A percentile compares a stretch with the other conserved stretches of the same genome.
Conservation (phyloP, 2,888 invertebrate genomes). For the Pimpla rufipes region DNA sequence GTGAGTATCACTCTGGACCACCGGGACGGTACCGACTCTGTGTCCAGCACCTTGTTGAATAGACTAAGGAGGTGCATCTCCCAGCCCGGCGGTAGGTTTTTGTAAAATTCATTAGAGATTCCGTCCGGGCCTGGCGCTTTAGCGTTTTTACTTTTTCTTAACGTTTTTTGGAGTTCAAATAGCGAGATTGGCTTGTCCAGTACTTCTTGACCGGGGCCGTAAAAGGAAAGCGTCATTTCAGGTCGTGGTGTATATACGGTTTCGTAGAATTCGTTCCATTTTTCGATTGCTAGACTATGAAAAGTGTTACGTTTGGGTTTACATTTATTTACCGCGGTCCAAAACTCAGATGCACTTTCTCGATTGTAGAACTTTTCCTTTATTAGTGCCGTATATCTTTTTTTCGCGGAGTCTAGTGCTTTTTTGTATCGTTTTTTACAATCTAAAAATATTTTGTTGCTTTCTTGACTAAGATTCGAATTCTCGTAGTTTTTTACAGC, state of each 20-base stretch:
- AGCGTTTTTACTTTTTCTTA: not conserved
- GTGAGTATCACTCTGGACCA: no score
- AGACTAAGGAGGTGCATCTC: no score
- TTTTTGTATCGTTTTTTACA: no score
- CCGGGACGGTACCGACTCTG: no score
- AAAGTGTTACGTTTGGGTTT: conserved; percentile 17
- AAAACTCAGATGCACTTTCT: not conserved
- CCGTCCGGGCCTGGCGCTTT: not conserved
- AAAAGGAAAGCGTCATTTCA: not conserved
- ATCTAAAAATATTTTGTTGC: conserved; percentile 5
- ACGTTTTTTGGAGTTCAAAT: conserved; percentile 1
- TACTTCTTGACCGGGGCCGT: conserved; percentile 1
- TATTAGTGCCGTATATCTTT: not conserved
- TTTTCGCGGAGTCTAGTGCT: not conserved
- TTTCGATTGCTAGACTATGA: not conserved
- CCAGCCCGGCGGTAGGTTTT: no score
- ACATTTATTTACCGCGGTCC: conserved; percentile 22
- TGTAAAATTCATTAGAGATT: no score
- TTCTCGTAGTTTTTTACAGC: conserved; percentile 7
- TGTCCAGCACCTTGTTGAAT: no score
- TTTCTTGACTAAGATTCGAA: not conserved
- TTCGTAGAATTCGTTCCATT: conserved; percentile 42
- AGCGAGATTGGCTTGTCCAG: conserved; percentile 18
- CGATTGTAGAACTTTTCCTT: conserved; percentile 16
- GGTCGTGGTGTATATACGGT: not conserved